phyloP scores from a whole-genome alignment of 2,797 vertebrate species.

The Pogonophryne albipinna region DNA sequence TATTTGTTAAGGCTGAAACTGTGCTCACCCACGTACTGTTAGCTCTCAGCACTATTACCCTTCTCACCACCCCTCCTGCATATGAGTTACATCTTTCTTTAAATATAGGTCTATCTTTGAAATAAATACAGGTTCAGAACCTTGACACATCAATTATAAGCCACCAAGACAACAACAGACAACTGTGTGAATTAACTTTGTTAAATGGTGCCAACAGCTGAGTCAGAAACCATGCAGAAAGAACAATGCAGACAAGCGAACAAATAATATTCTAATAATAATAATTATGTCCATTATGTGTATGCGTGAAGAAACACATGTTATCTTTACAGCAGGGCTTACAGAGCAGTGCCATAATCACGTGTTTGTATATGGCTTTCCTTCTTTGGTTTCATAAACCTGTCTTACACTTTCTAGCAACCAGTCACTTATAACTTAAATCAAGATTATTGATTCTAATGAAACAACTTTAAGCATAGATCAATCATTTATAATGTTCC shows the following conservation, averaged over 20 bases:
- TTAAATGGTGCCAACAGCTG: conserved; percentile 21
- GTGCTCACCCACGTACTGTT: conserved; percentile 57
- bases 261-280: conserved; percentile 20
- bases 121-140: conserved; percentile 33
- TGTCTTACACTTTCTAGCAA: conserved; percentile 44
- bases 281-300: conserved; percentile 31
- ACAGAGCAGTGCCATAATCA: conserved; percentile 38
- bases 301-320: conserved; percentile 22
- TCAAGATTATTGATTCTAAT: conserved; percentile 36
- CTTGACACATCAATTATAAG: conserved; percentile 16
- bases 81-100: conserved; percentile 21
- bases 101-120: conserved; percentile 28
- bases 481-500: conserved; percentile 33
- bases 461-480: conserved; percentile 33
- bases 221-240: conserved; percentile 51
- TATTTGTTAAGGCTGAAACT: conserved; percentile 83
- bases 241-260: conserved; percentile 22
- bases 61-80: conserved; percentile 18
- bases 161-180: conserved; percentile 16
- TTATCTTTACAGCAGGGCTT: conserved; percentile 40
- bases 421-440: conserved; percentile 37
- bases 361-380: conserved; percentile 80
- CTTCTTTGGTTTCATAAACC: conserved; percentile 82
- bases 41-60: conserved; percentile 42
- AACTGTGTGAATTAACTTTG: conserved; percentile 19